phyloP scores from a whole-genome alignment of 1,140 invertebrate genomes.

The Leguminivora glycinivorella region DNA sequence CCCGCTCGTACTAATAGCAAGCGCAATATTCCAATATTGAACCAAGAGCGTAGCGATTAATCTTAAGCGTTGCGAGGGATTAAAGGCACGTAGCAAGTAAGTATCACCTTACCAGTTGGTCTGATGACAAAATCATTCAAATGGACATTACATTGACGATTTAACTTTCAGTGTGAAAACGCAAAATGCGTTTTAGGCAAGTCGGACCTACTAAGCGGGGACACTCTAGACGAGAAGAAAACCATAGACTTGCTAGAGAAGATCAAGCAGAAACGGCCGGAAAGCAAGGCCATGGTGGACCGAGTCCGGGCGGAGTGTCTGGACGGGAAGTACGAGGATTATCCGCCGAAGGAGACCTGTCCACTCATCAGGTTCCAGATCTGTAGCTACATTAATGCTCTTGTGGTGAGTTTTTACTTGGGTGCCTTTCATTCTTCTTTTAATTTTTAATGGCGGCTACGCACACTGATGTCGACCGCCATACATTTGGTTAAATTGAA shows the following conservation, averaged over 20 bases:
- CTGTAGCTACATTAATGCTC: constrained; percentile 14
- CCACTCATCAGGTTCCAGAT: background rate
- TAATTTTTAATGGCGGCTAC: too few relatives aligned
- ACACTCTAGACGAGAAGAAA: constrained; percentile 17
- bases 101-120: too few relatives aligned
- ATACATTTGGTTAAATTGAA: too few relatives aligned
- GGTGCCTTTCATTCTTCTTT: too few relatives aligned
- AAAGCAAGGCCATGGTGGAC: background rate
- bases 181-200: constrained; percentile 6
- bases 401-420: constrained; percentile 19
- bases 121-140: too few relatives aligned
- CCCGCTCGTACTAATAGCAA: too few relatives aligned
- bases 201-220: background rate
- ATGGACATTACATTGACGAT: background rate
- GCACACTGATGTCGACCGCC: too few relatives aligned
- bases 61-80: too few relatives aligned
- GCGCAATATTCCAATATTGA: too few relatives aligned
- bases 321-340: constrained; percentile 27
- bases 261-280: background rate
- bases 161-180: constrained; percentile 12
- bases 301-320: background rate
- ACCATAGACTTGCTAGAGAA: background rate
- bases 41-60: too few relatives aligned
- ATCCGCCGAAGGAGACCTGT: constrained; percentile 15
- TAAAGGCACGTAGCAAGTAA: too few relatives aligned